Evolutionary conservation across 2,113 vertebrate genomes (phyloP), one percentile per base, ranked within the genome.

Genomic region (Chroicocephalus ridibundus): DNA sequence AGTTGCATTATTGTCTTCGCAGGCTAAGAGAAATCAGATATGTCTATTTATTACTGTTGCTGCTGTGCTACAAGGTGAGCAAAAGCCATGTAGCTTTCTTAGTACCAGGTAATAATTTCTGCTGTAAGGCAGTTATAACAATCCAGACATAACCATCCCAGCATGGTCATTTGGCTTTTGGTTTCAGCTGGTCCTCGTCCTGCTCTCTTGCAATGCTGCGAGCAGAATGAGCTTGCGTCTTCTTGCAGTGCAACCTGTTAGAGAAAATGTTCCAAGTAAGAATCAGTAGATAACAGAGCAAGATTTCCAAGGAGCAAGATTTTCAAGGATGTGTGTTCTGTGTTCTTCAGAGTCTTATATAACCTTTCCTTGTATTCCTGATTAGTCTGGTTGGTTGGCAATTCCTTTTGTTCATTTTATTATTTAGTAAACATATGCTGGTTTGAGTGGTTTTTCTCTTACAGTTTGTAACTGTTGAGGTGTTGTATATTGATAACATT

Each of bases 211-310:
- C 11, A 87, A 14, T 61, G 17, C 34, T 88, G 36, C 31, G 79
- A 66, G 24, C 25, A 90, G 29, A 78, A 32, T 2, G 2, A 57
- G 26, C 5, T 66, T 0, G 0, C 10, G 9, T 29, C 51, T 68
- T 72, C 20, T 40, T 70, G 21, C 11, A 57, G 8, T 29, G 17
- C 25, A 84, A 11, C 15, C 20, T 65, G 6, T 27, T 65, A 55
- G 8, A 77, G 49, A 88, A 57, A 79, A n/a, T 69, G 1, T 78
- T 88, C 11, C 25, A 69, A 92, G 12, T 15, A 72, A 76, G 44
- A 77, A 64, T 6, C 29, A 61, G 29, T 27, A 38, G 10, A 38
- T 25, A 65, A 71, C 9, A 77, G 11, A 58, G 5, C 25, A 44
- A 1, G 47, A 46, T 22, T n/a, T 58, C 71, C 27, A 76, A 58